These are phyloP conservation scores for Trachelus tabidus DNA, from an alignment of 2,888 invertebrate species.

Conservation along the genomic window DNA sequence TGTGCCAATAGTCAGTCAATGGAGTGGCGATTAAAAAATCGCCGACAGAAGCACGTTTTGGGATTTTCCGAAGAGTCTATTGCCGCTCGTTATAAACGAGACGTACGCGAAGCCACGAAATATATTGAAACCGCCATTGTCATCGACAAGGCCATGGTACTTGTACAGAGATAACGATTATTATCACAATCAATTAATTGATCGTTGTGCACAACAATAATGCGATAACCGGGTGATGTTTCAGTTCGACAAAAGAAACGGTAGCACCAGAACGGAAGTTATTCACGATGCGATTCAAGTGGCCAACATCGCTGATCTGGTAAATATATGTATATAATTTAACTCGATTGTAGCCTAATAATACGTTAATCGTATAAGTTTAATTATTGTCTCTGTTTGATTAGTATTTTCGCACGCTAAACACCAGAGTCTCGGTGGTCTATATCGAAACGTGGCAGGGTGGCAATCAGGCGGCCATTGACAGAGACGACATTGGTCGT, in stretches of 20 bases:
- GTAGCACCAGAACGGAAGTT: conserved; percentile 87
- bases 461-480: conserved; percentile 85
- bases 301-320: conserved; percentile 97
- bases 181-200: not conserved
- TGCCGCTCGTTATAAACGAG: conserved; percentile 72
- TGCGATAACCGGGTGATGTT: conserved; percentile 25
- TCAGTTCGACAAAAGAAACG: conserved; percentile 88
- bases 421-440: conserved; percentile 93
- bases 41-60: conserved; percentile 73
- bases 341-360: not conserved
- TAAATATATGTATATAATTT: conserved; percentile 70
- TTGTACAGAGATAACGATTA: conserved; percentile 32
- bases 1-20: conserved; percentile 86
- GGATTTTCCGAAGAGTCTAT: conserved; percentile 55
- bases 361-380: not conserved
- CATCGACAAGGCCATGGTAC: conserved; percentile 94
- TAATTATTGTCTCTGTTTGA: conserved; percentile 50
- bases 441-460: conserved; percentile 98
- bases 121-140: conserved; percentile 96
- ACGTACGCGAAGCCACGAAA: conserved; percentile 91
- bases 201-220: not conserved
- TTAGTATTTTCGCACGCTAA: conserved; percentile 93
- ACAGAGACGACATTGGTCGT: conserved; percentile 86
- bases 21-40: conserved; percentile 77
- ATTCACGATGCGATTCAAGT: conserved; percentile 97